These are phyloP conservation scores for Falcunculus frontatus DNA, from an alignment of 2,113 vertebrate species.

Conservation along the genomic window DNA sequence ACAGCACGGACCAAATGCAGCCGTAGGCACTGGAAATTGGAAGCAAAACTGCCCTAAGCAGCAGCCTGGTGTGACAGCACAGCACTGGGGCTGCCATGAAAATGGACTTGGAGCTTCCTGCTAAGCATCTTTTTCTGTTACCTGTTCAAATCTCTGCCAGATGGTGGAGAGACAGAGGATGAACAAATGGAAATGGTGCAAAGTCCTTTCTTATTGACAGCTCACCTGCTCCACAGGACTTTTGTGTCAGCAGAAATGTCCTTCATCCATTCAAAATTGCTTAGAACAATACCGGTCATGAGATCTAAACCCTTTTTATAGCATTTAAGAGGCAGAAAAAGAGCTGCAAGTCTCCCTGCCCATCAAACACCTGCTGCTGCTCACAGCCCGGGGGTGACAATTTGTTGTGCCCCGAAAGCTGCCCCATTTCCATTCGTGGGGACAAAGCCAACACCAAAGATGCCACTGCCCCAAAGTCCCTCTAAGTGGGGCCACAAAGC, in stretches of 20 bases:
- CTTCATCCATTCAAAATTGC: not conserved
- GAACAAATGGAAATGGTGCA: not conserved
- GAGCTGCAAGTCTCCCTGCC: not conserved
- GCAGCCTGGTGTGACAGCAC: not conserved
- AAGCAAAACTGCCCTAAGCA: not conserved
- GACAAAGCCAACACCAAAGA: not conserved
- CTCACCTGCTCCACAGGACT: not conserved
- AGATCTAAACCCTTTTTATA: not conserved
- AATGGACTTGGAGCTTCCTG: not conserved
- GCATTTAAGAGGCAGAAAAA: not conserved
- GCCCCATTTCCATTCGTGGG: fast-evolving
- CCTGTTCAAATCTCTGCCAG: not conserved
- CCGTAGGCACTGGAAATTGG: not conserved
- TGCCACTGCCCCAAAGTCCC: fast-evolving
- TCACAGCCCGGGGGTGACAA: not conserved
- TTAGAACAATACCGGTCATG: fast-evolving
- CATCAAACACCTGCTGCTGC: not conserved
- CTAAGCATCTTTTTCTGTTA: not conserved
- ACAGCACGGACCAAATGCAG: not conserved
- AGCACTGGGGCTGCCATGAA: not conserved
- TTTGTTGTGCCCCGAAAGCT: not conserved
- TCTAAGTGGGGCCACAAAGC: not conserved
- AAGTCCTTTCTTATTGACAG: not conserved
- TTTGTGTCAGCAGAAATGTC: not conserved
- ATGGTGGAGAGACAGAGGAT: not conserved